Percentiles rank a stretch among this genome's conserved stretches.
Evolutionary conservation across 2,888 invertebrate species (phyloP).

Genomic region (Ypsolopha sequella): DNA sequence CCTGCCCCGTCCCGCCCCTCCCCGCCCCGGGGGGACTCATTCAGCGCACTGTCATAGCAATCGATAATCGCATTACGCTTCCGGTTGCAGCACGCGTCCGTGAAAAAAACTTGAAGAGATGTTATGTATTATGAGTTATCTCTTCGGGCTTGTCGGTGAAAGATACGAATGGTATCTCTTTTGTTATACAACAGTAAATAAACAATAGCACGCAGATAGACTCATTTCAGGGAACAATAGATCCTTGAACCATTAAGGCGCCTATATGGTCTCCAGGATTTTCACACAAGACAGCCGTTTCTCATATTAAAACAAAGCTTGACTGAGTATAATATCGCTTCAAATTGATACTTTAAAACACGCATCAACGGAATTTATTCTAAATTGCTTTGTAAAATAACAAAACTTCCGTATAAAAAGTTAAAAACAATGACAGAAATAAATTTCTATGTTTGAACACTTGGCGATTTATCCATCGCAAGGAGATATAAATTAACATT

Average conservation of each 20-base stretch:
- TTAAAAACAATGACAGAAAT: too few species aligned
- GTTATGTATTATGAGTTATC: slow-evolving; percentile 2
- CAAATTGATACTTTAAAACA: too few species aligned
- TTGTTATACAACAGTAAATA: neutral
- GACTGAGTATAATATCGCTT: too few species aligned
- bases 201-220: neutral
- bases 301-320: too few species aligned
- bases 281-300: neutral
- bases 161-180: neutral
- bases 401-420: too few species aligned
- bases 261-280: neutral
- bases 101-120: slow-evolving; percentile 39
- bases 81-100: slow-evolving; percentile 57
- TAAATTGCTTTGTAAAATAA: too few species aligned
- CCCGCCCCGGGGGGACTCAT: slow-evolving; percentile 25
- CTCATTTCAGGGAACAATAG: neutral
- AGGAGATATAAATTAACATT: too few species aligned
- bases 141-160: neutral
- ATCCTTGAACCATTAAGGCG: neutral
- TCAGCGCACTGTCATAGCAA: slow-evolving; percentile 69
- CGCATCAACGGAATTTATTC: too few species aligned
- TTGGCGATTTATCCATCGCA: too few species aligned
- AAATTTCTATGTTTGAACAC: too few species aligned
- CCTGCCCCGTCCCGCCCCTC: slow-evolving; percentile 20
- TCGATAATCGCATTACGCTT: slow-evolving; percentile 69